Base-by-base conservation (phyloP, 2,797 vertebrate species). In the Danio albolineatus region DNA sequence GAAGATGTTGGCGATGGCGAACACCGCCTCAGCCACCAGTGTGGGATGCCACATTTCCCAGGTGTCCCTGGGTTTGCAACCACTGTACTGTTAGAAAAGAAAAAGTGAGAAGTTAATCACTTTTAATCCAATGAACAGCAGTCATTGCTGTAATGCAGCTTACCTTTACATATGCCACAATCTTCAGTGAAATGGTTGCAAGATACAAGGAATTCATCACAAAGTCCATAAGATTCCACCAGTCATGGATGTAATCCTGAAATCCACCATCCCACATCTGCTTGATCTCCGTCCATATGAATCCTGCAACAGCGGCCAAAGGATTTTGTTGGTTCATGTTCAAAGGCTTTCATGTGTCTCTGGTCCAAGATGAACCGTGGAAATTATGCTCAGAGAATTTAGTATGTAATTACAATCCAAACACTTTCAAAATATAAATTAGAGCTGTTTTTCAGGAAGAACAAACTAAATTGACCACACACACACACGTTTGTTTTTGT, bases 161-260 rank as follows among this genome's bases (percentile, higher is more conserved):
- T 95, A 98, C 98, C 97, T 97, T 97, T 64, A 90, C 82, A 90
- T 94, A 97, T 7, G 97, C 97, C 78, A 99, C 96, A 46, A 99
- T 93, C 94, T 99, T 99, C 79, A 99, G 91, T 66, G 98, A 96
- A 85, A 99, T 98, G 76, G 98, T 99, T 84, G 97, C 96, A 85
- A 99, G 92, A 85, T 99, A 99, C 84, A 99, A 90, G 51, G 96
- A 94, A 88, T 99, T 99, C 97, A 99, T 99, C 78, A 99, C 96
- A 86, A 99, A 99, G 91, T 99, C 98, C 98, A 99, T 97, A 51
- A 99, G 92, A 83, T 99, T 99, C 98, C 98, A 99, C 98, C 98
- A 99, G 62, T 99, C 98, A 17, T 98, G 95, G 66, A 98, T 90
- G 87, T 99, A 99, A 90, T 98, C 96, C 83, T 98, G 92, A 19